Evolutionary conservation across 2,888 invertebrate genomes (phyloP), one percentile per base, ranked within the genome.

Genomic region (Melinaea marsaeus): DNA sequence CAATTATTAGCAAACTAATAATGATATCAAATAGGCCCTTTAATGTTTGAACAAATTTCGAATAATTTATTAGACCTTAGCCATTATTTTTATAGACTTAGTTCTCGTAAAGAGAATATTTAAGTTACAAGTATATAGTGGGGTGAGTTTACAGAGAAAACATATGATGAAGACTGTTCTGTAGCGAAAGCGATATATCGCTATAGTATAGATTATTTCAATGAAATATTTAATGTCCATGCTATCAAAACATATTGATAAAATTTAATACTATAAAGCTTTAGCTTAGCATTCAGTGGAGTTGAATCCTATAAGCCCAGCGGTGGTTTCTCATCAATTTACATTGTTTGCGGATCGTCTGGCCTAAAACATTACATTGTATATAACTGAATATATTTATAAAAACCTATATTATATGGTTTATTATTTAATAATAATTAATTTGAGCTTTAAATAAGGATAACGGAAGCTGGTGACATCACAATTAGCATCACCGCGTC

Each of bases 341-440:
- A 68, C 65, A 60, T 68, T 71, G 69, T 71, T 69, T 66, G 66
- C 47, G 60, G 60, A 69, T 55, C 67, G 66, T 69, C 69, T 68
- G 66, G 54, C 55, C 62, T 63, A 61, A 58, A 66, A 61, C 59
- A 56, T 60, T 62, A 42, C n/a, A 59, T 55, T 37, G 11, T 35
- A 57, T 56, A 68, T 45, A 51, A 61, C 63, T 66, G 58, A 45
- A 35, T n/a, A 46, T 62, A 61, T 63, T 68, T 68, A 66, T 54
- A 58, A 64, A 66, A 64, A 56, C 62, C 58, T 54, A 51, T 37
- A 55, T 67, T 62, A 58, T 62, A 58, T 58, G 34, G 51, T 59
- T 51, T 58, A 47, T 45, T 45, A 54, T 55, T n/a, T 37, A 57
- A n/a, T 47, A 22, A 35, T 46, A 13, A 35, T 13, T 54, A 32